Evolutionary conservation across 2,113 vertebrate genomes (phyloP), one percentile per base, ranked within the genome.

Genomic region (Campylorhamphus procurvoides): DNA sequence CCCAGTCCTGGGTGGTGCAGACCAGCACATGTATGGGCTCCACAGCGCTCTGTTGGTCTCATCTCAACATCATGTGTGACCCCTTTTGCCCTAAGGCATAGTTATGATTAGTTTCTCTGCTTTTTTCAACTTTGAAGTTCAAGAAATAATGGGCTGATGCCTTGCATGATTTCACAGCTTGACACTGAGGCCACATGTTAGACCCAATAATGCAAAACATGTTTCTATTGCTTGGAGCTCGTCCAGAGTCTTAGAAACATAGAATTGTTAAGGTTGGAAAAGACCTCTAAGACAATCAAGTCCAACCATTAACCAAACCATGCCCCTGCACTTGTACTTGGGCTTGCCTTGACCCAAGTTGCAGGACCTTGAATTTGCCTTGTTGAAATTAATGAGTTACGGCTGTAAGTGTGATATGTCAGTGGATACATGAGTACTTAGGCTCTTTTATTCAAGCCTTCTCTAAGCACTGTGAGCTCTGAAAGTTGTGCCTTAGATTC

Each of bases 1-100:
- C 25, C 22, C 64, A 46, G 78, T 28, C 44, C 29, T 0, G 0
- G 56, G 18, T 7, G 9, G 14, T 35, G 9, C 33, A 81, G 50
- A 47, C 3, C 46, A 71, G 42, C 35, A 81, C 11, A 1, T 27
- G 20, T 14, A n/a, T 7, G n/a, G 1, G 0, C 16, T 67, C 19
- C 33, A 19, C 0, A 52, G 18, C 20, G 31, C 29, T 72, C 17
- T 42, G 60, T 27, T 0, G 1, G 31, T 3, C 1, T 9, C 28
- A 23, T 46, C 60, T 35, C 56, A 78, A 42, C 18, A 18, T 29
- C 19, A n/a, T 1, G 0, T 33, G 55, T 87, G 80, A 33, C 35
- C 7, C 0, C 50, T 77, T 86, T 71, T 40, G 56, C 82, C 52
- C 55, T 56, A 22, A 84, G 64, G 52, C 16, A 28, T 8, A 63